Evolutionary conservation across 2,888 invertebrate genomes (phyloP), one percentile per base, ranked within the genome.

Genomic region (Lamellibrachia columna): DNA sequence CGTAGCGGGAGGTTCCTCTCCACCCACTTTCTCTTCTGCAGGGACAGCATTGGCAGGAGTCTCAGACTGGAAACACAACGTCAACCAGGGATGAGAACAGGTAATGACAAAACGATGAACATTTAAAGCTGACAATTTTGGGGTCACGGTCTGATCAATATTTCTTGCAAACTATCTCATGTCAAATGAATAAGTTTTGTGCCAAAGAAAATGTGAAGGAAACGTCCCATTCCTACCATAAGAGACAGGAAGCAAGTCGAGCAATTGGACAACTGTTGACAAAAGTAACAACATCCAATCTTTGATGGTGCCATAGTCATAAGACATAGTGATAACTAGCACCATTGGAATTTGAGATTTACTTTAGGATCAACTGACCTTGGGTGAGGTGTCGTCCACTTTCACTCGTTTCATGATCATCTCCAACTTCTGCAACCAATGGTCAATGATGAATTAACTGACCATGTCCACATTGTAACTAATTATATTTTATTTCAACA

Each of bases 371-470:
- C 90, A 15, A 90, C 90, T 92, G 60, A 90, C 92, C 91, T 90
- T 60, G 28, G 93, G 60, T 40, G 91, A 92, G 55, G 91, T 60
- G 90, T 93, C 92, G 28, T 95, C 95, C 40, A 95, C 94, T 94
- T 96, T 96, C 92, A 96, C 96, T 93, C 96, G 94, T 94, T 96
- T 96, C 96, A 96, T 96, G 92, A 96, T 96, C 95, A 95, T 95
- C 93, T 96, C 96, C 58, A 96, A 94, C 92, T 95, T 94, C 96
- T 96, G 94, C 8, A 94, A 94, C 92, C 52, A 53, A 92, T 2
- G 22, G 91, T n/a, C 40, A 91, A 7, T 52, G 6, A 52, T 91
- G 7, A 91, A 52, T 28, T 11, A 91, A 91, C 91, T 91, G 40
- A 75, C 15, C 6, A 3, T 75, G 22, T 22, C 15, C 75, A 75